Percentiles rank a stretch among this genome's conserved stretches.
Conservation (phyloP, 2,113 vertebrate species). For the Chaetura pelagica region DNA sequence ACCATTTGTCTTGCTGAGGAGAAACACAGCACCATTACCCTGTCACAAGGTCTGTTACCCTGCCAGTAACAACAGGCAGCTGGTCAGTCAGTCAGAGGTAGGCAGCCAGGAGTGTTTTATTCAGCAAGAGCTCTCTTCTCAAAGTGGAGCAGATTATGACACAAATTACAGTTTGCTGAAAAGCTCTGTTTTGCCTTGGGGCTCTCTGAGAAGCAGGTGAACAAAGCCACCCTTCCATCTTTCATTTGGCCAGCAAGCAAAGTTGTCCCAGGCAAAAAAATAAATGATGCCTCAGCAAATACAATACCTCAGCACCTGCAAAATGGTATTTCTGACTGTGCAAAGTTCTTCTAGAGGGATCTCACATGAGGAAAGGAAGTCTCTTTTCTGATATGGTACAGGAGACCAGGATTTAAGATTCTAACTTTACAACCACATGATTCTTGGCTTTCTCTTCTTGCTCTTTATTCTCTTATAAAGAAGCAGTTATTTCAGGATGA, state of each 20-base stretch:
- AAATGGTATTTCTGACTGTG: background rate
- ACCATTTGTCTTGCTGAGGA: background rate
- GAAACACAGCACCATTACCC: background rate
- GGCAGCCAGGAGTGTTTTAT: background rate
- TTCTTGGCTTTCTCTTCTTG: background rate
- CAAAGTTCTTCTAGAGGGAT: background rate
- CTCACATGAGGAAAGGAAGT: background rate
- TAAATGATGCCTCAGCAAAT: background rate
- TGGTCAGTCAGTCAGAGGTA: background rate
- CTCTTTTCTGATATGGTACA: background rate
- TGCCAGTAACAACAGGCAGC: background rate
- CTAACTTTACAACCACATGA: background rate
- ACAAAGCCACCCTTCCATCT: background rate
- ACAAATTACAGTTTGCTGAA: background rate
- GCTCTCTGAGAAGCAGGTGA: background rate
- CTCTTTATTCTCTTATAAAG: background rate
- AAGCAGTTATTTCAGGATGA: background rate
- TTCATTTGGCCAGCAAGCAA: background rate
- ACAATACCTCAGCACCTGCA: background rate
- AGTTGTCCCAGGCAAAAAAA: background rate
- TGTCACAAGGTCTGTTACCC: background rate
- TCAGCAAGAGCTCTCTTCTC: background rate
- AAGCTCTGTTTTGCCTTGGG: background rate
- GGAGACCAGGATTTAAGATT: background rate
- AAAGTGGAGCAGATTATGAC: background rate